Evolutionary conservation across 2,888 invertebrate genomes (phyloP).

Genomic region (Chromoteleia sp.): DNA sequence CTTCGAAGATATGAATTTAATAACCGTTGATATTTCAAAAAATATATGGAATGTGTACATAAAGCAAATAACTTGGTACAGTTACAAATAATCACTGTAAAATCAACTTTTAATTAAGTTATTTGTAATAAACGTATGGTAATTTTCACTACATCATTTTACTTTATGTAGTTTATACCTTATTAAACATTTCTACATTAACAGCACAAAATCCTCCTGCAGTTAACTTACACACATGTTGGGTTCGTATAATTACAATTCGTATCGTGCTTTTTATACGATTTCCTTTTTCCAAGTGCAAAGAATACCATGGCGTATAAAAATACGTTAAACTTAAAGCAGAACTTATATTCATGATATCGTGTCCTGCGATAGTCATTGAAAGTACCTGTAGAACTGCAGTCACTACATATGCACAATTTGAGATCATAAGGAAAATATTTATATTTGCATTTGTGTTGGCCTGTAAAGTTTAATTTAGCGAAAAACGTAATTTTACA

Average conservation of each 20-base stretch:
- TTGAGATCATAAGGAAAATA: slow-evolving; percentile 21
- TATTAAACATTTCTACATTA: slow-evolving; percentile 27
- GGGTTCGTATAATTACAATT: slow-evolving; percentile 12
- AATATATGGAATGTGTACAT: too few species aligned
- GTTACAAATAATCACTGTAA: background rate
- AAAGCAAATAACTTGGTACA: too few species aligned
- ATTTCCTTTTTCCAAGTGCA: slow-evolving; percentile 9
- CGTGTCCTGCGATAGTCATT: slow-evolving; percentile 7
- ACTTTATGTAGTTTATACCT: slow-evolving; percentile 16
- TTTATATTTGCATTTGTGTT: background rate
- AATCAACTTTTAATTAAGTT: too few species aligned
- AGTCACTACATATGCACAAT: background rate
- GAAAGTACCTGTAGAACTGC: slow-evolving; percentile 24
- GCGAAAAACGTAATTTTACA: too few species aligned
- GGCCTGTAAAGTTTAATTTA: background rate
- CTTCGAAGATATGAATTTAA: too few species aligned
- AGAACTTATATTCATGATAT: slow-evolving; percentile 10
- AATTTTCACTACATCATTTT: background rate
- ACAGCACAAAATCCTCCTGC: slow-evolving; percentile 26
- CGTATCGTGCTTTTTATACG: slow-evolving; percentile 9
- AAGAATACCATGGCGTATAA: slow-evolving; percentile 34
- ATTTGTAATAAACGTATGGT: too few species aligned
- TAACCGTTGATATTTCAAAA: too few species aligned
- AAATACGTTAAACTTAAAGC: background rate
- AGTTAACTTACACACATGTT: slow-evolving; percentile 24